A percentile compares a stretch with the other conserved stretches of the same genome.
Evolutionary conservation across 1,140 invertebrate genomes (phyloP).

Genomic region (Drosophila takahashii): DNA sequence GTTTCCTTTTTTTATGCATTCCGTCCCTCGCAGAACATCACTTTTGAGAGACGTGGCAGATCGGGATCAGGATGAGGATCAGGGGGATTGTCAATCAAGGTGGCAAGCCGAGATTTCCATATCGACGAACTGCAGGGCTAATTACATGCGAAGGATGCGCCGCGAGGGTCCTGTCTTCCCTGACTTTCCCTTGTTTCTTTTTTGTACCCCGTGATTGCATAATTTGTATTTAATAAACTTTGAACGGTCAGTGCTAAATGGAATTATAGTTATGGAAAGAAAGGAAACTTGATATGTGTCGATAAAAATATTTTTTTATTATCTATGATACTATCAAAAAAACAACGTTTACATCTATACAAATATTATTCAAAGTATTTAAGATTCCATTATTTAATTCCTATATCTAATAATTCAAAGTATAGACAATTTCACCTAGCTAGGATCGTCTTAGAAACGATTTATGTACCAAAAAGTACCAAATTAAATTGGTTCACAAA

Average conservation of each 20-base stretch:
- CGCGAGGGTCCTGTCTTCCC: background rate
- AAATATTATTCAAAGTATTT: too few species aligned
- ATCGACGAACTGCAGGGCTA: conserved; percentile 48
- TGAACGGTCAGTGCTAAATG: conserved; percentile 18
- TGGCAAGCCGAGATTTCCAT: conserved; percentile 60
- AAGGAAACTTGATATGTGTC: background rate
- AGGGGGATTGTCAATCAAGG: conserved; percentile 65
- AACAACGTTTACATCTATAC: background rate
- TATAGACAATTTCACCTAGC: background rate
- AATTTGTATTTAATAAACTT: conserved; percentile 69
- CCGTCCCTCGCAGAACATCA: conserved; percentile 46
- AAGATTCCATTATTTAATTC: too few species aligned
- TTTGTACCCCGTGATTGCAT: conserved; percentile 21
- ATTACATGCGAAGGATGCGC: conserved; percentile 49
- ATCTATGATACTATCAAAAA: background rate
- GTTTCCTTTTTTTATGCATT: conserved; percentile 49
- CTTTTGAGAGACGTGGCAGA: conserved; percentile 40
- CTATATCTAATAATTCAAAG: too few species aligned
- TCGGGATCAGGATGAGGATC: conserved; percentile 40
- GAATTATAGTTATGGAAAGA: background rate
- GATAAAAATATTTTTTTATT: background rate
- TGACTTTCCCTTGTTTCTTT: conserved; percentile 13
- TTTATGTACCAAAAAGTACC: background rate
- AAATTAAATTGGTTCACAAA: background rate
- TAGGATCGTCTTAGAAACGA: background rate